phyloP scores from a whole-genome alignment of 2,888 invertebrate genomes.

The Salpingus planirostris region DNA sequence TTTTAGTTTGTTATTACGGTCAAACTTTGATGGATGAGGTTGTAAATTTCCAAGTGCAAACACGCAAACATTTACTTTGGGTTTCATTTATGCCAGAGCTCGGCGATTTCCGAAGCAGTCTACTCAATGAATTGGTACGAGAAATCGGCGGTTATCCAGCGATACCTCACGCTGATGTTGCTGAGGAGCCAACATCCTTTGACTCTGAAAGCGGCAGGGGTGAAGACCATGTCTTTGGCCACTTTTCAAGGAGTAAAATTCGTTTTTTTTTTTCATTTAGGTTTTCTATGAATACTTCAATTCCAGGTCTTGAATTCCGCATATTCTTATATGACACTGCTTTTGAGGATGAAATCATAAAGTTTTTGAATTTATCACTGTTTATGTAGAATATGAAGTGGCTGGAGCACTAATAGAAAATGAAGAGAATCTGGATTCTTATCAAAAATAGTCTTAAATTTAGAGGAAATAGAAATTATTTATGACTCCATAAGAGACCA shows the following conservation, averaged over 20 bases:
- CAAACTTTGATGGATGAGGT: conserved; percentile 29
- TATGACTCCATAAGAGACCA: too few species aligned
- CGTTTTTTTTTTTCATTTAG: too few species aligned
- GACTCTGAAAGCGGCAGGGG: conserved; percentile 22
- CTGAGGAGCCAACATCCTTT: conserved; percentile 25
- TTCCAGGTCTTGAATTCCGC: conserved; percentile 3
- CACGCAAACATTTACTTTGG: not conserved
- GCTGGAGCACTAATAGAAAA: too few species aligned
- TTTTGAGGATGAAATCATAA: conserved; percentile 1
- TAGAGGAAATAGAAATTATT: too few species aligned
- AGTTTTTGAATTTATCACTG: too few species aligned
- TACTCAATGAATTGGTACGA: conserved; percentile 22
- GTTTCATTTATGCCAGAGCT: conserved; percentile 20
- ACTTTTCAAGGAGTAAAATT: conserved; percentile 3
- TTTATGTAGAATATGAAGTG: too few species aligned
- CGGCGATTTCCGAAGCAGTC: conserved; percentile 16
- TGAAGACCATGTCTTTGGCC: conserved; percentile 22
- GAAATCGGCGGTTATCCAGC: conserved; percentile 16
- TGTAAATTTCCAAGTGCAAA: too few species aligned
- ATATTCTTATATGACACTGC: conserved; percentile 3
- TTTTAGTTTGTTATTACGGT: conserved; percentile 27
- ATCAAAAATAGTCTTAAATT: too few species aligned
- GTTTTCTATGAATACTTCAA: not conserved
- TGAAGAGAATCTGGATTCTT: too few species aligned
- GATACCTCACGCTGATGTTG: conserved; percentile 21